These are phyloP conservation scores for Tamandua tetradactyla DNA, from an alignment of 2,797 vertebrate species.

Conservation along the genomic window DNA sequence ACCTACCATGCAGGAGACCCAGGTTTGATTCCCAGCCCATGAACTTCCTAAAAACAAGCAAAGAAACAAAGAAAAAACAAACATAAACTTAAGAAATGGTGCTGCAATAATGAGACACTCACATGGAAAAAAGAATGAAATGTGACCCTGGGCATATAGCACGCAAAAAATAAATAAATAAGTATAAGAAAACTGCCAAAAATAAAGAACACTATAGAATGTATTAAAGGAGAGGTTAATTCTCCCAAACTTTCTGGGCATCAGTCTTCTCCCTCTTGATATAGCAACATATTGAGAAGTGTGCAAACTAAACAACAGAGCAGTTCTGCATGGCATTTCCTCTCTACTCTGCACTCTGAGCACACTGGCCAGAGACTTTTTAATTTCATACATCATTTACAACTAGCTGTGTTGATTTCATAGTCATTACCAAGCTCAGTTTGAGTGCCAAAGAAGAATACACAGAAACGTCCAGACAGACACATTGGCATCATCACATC, in stretches of 20 bases:
- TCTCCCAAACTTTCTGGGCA: slow-evolving; percentile 6
- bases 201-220: neutral
- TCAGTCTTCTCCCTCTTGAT: neutral
- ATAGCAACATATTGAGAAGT: neutral
- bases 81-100: too few species aligned
- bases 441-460: slow-evolving; percentile 30
- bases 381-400: slow-evolving; percentile 76
- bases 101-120: too few species aligned
- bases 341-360: neutral
- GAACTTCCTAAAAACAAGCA: too few species aligned
- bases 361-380: slow-evolving; percentile 56
- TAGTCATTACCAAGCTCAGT: neutral
- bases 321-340: slow-evolving; percentile 28
- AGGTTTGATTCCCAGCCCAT: too few species aligned
- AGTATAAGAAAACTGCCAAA: neutral
- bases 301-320: slow-evolving; percentile 13
- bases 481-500: neutral
- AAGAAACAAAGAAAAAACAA: too few species aligned
- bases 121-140: too few species aligned
- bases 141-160: too few species aligned
- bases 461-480: neutral
- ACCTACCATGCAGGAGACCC: too few species aligned
- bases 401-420: slow-evolving; percentile 57
- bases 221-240: neutral
- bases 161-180: too few species aligned